Evolutionary conservation across 1,140 invertebrate species (phyloP), one percentile per base, ranked within the genome.

Genomic region (Cecropterus lyciades): DNA sequence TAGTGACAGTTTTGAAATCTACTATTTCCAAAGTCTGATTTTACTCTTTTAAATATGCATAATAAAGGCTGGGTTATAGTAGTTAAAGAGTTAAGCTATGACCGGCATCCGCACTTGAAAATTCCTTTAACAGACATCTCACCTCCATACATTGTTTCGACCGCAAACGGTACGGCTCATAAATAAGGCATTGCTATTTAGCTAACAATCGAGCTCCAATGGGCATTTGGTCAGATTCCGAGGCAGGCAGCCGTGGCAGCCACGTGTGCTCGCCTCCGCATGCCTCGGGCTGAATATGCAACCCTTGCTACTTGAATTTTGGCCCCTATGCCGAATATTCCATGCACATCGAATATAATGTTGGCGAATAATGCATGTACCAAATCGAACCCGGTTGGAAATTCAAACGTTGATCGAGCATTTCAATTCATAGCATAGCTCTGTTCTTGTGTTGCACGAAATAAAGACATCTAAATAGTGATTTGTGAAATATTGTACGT

Each of bases 181-280:
- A 91, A 89, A 91, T 89, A 89, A 88, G 79, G 77, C 80, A 77
- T 84, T 75, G 87, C 77, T 85, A 91, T 89, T 89, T 82, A 82
- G 80, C 76, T 78, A 87, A 87, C 85, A 87, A 89, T 87, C 81
- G 85, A 76, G 79, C 77, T 76, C 62, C 84, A 84, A 84, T 89
- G 85, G 85, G 86, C 86, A 91, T 90, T 90, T 87, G 89, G 86
- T 89, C 80, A 87, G 89, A 91, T 91, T 91, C 89, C 89, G 75
- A 72, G 72, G 80, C 73, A 77, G 69, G 81, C 79, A 85, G 84
- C 78, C 82, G 82, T 78, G 81, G 81, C 72, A 85, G 84, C 79
- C 86, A 89, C 84, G 85, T 91, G 89, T 89, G 89, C 78, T 84
- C 82, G 80, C 82, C 80, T 84, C 84, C 79, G 87, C 87, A 89